These are phyloP conservation scores for Spilogale gracilis DNA, from an alignment of 2,113 vertebrate genomes.

Conservation along the genomic window DNA sequence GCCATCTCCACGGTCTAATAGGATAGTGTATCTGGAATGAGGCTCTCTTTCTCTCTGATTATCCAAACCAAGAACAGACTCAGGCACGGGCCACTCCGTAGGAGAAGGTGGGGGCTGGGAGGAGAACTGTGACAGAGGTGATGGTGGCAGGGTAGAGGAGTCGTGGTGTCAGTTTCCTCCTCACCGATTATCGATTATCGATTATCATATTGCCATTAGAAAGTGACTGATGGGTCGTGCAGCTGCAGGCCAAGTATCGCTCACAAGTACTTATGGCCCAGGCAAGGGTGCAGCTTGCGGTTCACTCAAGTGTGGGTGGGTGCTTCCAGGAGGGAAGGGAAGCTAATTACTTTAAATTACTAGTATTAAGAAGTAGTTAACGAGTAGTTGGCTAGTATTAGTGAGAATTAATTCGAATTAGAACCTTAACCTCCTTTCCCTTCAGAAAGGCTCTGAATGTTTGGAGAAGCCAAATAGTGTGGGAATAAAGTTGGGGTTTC, in stretches of 20 bases:
- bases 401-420: neutral
- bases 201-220: neutral
- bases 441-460: neutral
- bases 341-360: neutral
- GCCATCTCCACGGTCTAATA: neutral
- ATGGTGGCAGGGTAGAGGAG: neutral
- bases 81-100: neutral
- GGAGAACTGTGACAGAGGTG: neutral
- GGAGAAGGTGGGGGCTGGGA: neutral
- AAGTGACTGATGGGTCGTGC: neutral
- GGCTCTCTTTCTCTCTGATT: neutral
- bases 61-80: neutral
- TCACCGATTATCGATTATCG: neutral
- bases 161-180: neutral
- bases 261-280: neutral
- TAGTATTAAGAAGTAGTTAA: neutral
- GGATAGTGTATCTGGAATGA: neutral
- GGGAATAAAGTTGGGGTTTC: neutral
- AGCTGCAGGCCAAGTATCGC: neutral
- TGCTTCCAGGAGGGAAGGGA: neutral
- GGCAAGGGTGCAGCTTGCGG: neutral
- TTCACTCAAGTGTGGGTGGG: neutral
- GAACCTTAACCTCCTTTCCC: neutral
- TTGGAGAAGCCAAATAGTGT: neutral
- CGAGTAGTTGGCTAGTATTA: neutral